These are phyloP conservation scores for Notocelia uddmanniana DNA, from an alignment of 2,888 invertebrate genomes.

Conservation along the genomic window DNA sequence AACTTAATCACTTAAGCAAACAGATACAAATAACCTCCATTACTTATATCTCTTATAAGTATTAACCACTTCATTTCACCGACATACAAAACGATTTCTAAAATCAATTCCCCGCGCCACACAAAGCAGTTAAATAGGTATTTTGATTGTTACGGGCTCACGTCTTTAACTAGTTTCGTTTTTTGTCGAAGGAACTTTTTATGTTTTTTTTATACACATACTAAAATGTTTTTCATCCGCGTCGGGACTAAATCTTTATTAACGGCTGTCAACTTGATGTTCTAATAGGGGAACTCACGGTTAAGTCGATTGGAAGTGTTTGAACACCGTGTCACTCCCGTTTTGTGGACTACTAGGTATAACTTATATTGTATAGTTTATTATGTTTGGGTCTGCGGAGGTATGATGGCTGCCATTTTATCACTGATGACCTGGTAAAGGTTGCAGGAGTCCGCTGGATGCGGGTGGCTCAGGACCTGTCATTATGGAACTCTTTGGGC, in stretches of 20 bases:
- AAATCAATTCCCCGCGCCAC: constrained; percentile 34
- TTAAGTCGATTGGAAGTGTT: constrained; percentile 21
- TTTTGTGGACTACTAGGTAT: no score
- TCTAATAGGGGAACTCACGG: constrained; percentile 42
- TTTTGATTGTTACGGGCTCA: constrained; percentile 33
- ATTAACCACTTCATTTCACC: constrained; percentile 35
- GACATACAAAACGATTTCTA: constrained; percentile 6
- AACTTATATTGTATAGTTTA: no score
- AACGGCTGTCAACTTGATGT: constrained; percentile 48
- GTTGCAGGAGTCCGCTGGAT: no score
- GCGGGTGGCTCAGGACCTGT: no score
- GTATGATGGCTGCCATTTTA: no score
- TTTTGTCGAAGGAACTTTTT: constrained; percentile 12
- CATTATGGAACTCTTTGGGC: no score
- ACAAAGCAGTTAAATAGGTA: constrained; percentile 36
- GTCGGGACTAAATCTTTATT: constrained; percentile 47
- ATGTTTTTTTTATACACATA: not conserved
- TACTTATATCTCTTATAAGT: no score
- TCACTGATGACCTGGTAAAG: no score
- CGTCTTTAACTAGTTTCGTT: constrained; percentile 31
- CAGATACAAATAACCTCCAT: constrained; percentile 31
- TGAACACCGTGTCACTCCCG: not conserved
- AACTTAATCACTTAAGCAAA: constrained; percentile 8
- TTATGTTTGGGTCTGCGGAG: no score
- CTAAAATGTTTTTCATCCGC: constrained; percentile 20